Evolutionary conservation across 2,113 vertebrate genomes (phyloP), one percentile per base, ranked within the genome.

Genomic region (Lamprotornis superbus): DNA sequence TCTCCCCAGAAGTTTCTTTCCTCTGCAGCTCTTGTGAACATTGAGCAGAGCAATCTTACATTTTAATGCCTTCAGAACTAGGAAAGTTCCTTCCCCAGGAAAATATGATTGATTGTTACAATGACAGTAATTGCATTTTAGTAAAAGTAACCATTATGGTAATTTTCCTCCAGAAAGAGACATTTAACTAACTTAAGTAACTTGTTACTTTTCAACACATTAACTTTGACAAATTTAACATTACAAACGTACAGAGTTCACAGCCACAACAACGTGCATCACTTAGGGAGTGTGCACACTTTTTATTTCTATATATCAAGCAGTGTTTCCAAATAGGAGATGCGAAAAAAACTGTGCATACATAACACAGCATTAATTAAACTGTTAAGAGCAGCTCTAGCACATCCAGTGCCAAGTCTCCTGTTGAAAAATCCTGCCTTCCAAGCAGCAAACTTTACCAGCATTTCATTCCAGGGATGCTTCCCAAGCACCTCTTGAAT

Each of bases 121-220:
- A 93, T 98, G 98, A 98, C 98, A 98, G 98, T 98, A 98, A 98
- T 98, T 98, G 98, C 98, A 97, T 98, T 98, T 98, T 95, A 98
- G 97, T 97, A 97, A 98, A 98, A 98, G 97, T 98, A 98, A 98
- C 98, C 97, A 98, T 98, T 98, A 98, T 98, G 97, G 96, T 97
- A 98, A 98, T 98, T 98, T 98, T 98, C 97, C 98, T 97, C 95
- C 84, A 75, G 85, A 93, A 98, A 98, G 97, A 98, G 97, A 97
- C 97, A 97, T 98, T 97, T 98, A 98, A 97, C 98, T 98, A 98
- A 97, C 98, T 97, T 61, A 97, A 98, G 97, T 98, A 98, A 96
- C 97, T 97, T 97, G 98, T 98, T 98, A 97, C 97, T 98, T 98
- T 92, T 97, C 98, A 96, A 97, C 84, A 97, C 97, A 98, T 98